phyloP scores from a whole-genome alignment of 2,888 invertebrate species.

The Drosophila neutralis region DNA sequence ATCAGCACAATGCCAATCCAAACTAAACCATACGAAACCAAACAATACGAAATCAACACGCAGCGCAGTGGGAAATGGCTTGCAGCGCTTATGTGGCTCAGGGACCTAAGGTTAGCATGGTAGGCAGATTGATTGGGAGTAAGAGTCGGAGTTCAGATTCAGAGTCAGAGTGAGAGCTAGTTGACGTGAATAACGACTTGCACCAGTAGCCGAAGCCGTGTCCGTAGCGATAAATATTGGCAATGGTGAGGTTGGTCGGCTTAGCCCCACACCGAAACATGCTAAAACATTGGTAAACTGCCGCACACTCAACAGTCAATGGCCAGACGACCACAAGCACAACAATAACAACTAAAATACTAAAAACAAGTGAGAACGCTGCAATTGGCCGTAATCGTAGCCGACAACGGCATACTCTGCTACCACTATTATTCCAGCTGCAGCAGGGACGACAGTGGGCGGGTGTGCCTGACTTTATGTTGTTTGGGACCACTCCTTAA shows the following conservation, averaged over 20 bases:
- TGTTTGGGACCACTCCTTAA: too few relatives aligned
- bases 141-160: not conserved
- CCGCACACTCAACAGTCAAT: conserved; percentile 44
- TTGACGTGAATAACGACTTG: conserved; percentile 27
- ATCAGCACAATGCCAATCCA: conserved; percentile 24
- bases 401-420: not conserved
- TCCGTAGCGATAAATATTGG: conserved; percentile 3
- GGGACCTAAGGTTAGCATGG: not conserved
- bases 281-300: conserved; percentile 56
- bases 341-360: conserved; percentile 40
- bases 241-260: conserved; percentile 24
- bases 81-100: conserved; percentile 12
- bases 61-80: conserved; percentile 3
- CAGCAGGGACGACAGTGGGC: not conserved
- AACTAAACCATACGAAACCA: not conserved
- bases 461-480: not conserved
- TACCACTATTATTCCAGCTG: not conserved
- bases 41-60: conserved; percentile 2
- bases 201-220: too few relatives aligned
- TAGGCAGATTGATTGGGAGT: not conserved
- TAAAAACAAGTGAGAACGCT: not conserved
- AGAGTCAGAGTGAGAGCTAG: not conserved
- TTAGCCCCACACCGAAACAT: conserved; percentile 27
- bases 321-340: conserved; percentile 32
- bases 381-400: not conserved